Evolutionary conservation across 2,888 invertebrate genomes (phyloP).

Genomic region (Latheticus oryzae): DNA sequence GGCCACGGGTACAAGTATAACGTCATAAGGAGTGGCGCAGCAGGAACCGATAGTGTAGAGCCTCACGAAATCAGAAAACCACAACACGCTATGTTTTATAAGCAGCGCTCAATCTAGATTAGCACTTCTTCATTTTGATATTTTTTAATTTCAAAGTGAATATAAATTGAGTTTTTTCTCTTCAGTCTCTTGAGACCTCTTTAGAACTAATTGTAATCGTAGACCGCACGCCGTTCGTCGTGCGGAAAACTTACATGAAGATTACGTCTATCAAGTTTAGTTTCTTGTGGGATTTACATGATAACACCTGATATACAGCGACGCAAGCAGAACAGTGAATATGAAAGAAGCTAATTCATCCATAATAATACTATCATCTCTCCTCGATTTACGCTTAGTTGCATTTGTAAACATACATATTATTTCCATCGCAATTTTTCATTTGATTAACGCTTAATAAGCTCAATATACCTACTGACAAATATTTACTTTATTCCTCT

Average conservation of each 20-base stretch:
- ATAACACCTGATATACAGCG: conserved; percentile 30
- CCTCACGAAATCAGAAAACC: conserved; percentile 29
- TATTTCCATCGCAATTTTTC: conserved; percentile 10
- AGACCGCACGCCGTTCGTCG: conserved; percentile 20
- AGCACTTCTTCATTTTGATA: conserved; percentile 19
- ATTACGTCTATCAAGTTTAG: conserved; percentile 34
- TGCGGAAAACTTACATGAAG: conserved; percentile 30
- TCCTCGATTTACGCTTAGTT: not conserved
- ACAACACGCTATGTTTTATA: conserved; percentile 37
- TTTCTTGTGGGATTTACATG: conserved; percentile 30
- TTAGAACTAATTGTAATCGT: conserved; percentile 24
- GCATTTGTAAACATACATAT: not conserved
- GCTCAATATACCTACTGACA: conserved; percentile 6
- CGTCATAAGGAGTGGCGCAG: conserved; percentile 31
- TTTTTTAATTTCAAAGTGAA: conserved; percentile 9
- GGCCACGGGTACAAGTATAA: conserved; percentile 25
- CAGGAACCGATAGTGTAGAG: conserved; percentile 18
- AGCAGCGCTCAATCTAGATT: conserved; percentile 36
- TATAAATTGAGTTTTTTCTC: too few relatives aligned
- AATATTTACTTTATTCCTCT: conserved; percentile 26
- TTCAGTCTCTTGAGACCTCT: too few relatives aligned
- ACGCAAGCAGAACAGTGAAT: conserved; percentile 18
- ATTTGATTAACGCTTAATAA: conserved; percentile 14
- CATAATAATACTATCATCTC: conserved; percentile 16
- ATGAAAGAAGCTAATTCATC: conserved; percentile 26